Conservation (phyloP, 2,797 vertebrate species). For the Ibycter americanus region DNA sequence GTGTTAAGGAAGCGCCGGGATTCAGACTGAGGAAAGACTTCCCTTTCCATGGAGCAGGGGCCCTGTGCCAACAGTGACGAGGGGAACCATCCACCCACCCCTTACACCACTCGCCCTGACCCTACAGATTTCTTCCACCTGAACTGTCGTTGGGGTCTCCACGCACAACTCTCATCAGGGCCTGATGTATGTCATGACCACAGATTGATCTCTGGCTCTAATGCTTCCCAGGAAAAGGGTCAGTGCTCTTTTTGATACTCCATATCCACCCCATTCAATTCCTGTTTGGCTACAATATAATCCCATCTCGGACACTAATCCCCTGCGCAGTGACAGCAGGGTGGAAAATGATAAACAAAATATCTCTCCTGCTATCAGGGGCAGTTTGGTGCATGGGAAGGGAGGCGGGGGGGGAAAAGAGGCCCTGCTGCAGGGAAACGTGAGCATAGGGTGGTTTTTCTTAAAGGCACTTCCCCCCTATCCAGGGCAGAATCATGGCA, state of each 20-base stretch:
- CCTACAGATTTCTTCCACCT: background rate
- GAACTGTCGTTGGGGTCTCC: background rate
- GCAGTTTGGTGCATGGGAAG: background rate
- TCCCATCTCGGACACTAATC: slow-evolving; percentile 68
- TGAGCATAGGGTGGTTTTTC: background rate
- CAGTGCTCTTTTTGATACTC: slow-evolving; percentile 48
- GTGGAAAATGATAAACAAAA: slow-evolving; percentile 49
- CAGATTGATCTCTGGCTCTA: background rate
- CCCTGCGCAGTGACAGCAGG: slow-evolving; percentile 38
- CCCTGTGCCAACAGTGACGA: background rate
- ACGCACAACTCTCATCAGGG: background rate
- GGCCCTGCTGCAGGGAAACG: background rate
- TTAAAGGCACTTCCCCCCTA: background rate
- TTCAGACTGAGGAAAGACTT: background rate
- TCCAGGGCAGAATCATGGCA: background rate
- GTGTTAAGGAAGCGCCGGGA: background rate
- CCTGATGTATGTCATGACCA: background rate
- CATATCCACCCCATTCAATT: slow-evolving; percentile 30
- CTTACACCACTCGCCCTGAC: background rate
- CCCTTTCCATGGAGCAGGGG: background rate
- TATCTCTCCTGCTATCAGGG: background rate
- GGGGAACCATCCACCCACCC: background rate
- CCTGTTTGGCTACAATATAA: slow-evolving; percentile 62
- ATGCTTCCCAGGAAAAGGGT: slow-evolving; percentile 25
- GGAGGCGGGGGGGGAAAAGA: background rate